Evolutionary conservation across 2,113 vertebrate genomes (phyloP), one percentile per base, ranked within the genome.

Genomic region (Greenwoodochromis staneri): DNA sequence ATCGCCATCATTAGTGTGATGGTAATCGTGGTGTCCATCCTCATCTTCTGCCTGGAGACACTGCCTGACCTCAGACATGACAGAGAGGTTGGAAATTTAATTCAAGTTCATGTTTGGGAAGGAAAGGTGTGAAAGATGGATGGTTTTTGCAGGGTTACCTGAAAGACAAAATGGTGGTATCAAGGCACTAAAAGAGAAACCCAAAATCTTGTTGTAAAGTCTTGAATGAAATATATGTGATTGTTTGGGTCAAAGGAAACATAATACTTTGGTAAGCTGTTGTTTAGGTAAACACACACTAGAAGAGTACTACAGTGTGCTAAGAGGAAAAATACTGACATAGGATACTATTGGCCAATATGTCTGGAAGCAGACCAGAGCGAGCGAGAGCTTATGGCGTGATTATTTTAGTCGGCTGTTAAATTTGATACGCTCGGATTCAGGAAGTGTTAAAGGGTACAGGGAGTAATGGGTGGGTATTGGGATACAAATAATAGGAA

Each of bases 41-140:
- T 98, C 54, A 98, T 98, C 94, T 99, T 99, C 96, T 99, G 98
- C 90, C 91, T 99, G 85, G 98, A 99, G 96, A 99, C 98, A 1
- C 95, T 99, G 85, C 98, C 98, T 0, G 98, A 98, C 61, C 98
- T 99, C 93, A 97, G 97, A 85, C 92, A 84, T 3, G 98, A 98
- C 53, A 97, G 96, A 55, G 96, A 97, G 96, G 97, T 98, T 95
- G 96, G 97, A 54, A 21, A 83, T 81, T 12, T 27, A n/a, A 84
- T 36, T 69, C 16, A 34, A 55, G 16, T 87, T 42, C 9, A 5
- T 38, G 7, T 45, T 71, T 82, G 12, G 10, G 13, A 87, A 11
- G 31, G 19, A 78, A 16, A 71, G n/a, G 16, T 54, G 71, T 73
- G 40, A 83, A 38, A n/a, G 36, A 36, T 66, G 5, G 24, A 53